Evolutionary conservation across 2,113 vertebrate species (phyloP).

Genomic region (Leptosomus discolor): DNA sequence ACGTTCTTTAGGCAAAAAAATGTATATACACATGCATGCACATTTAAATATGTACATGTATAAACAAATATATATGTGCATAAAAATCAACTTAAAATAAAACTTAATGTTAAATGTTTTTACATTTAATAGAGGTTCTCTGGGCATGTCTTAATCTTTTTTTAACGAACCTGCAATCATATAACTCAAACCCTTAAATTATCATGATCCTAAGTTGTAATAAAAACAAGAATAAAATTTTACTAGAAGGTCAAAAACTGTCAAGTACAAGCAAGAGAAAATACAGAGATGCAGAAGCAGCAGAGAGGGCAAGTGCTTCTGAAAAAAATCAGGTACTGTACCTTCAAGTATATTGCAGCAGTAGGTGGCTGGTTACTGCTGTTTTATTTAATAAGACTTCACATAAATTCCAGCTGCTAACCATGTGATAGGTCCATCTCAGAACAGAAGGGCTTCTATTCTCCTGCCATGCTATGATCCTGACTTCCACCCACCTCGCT

Average conservation of each 20-base stretch:
- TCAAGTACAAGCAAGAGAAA: conserved; percentile 70
- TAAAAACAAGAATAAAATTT: conserved; percentile 76
- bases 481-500: conserved; percentile 15
- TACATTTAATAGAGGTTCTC: conserved; percentile 51
- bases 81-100: conserved; percentile 54
- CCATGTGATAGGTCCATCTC: conserved; percentile 70
- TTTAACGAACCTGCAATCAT: conserved; percentile 52
- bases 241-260: conserved; percentile 71
- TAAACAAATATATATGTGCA: neutral
- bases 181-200: conserved; percentile 67
- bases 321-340: conserved; percentile 68
- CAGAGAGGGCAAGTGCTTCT: conserved; percentile 59
- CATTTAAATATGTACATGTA: neutral
- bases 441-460: conserved; percentile 61
- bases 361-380: conserved; percentile 74
- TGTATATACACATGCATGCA: neutral
- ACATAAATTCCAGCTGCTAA: conserved; percentile 75
- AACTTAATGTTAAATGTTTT: conserved; percentile 27
- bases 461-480: neutral
- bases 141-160: conserved; percentile 43
- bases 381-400: conserved; percentile 77
- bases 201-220: conserved; percentile 68
- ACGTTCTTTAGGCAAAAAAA: neutral
- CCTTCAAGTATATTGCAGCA: conserved; percentile 57
- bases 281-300: conserved; percentile 60